phyloP scores from a whole-genome alignment of 1,140 invertebrate genomes.

The Musca domestica region DNA sequence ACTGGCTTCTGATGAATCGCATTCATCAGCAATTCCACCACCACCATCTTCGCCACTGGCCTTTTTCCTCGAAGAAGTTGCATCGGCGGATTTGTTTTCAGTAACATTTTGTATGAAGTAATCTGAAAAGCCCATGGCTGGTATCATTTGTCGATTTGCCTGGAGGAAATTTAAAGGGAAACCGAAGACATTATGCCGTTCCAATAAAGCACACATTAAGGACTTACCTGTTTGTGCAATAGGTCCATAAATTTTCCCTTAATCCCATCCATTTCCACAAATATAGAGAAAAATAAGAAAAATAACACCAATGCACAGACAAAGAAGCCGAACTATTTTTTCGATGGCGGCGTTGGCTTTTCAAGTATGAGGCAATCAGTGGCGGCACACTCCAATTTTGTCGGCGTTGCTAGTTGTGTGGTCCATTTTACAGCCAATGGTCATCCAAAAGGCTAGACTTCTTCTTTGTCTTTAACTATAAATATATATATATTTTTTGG shows the following conservation, averaged over 20 bases:
- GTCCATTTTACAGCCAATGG: too few relatives aligned
- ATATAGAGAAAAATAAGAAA: too few relatives aligned
- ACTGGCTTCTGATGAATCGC: not conserved
- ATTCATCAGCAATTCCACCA: slow-evolving; percentile 2
- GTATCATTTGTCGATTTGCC: slow-evolving; percentile 55
- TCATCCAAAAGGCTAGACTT: too few relatives aligned
- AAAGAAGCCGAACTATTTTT: too few relatives aligned
- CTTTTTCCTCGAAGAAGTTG: slow-evolving; percentile 38
- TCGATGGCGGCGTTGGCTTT: too few relatives aligned
- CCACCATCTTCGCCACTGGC: not conserved
- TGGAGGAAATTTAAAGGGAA: slow-evolving; percentile 26
- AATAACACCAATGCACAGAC: too few relatives aligned
- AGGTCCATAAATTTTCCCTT: slow-evolving; percentile 58
- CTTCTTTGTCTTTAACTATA: too few relatives aligned
- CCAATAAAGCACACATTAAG: not conserved
- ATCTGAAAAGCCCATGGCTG: slow-evolving; percentile 59
- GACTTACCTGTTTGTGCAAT: slow-evolving; percentile 58
- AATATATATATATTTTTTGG: too few relatives aligned
- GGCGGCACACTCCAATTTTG: too few relatives aligned
- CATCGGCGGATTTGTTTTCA: not conserved
- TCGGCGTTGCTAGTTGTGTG: too few relatives aligned
- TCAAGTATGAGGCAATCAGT: too few relatives aligned
- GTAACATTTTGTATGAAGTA: slow-evolving; percentile 53
- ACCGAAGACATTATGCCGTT: not conserved
- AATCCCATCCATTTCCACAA: slow-evolving; percentile 57